These are phyloP conservation scores for Digitonthophagus gazella DNA, from an alignment of 2,888 invertebrate genomes.

Conservation along the genomic window DNA sequence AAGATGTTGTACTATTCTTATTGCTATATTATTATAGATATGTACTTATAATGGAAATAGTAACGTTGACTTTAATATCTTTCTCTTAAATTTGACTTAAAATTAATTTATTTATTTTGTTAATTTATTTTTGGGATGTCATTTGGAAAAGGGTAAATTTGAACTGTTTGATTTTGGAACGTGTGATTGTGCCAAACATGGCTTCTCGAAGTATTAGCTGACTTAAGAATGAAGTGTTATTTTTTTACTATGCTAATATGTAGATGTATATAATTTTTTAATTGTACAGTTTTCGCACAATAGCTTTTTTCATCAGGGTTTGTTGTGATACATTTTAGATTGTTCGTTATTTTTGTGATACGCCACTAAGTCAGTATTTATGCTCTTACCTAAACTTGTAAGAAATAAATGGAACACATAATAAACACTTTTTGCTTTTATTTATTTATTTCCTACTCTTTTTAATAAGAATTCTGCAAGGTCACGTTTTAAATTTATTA, in stretches of 20 bases:
- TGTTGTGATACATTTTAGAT: conserved; percentile 20
- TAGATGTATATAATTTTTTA: conserved; percentile 17
- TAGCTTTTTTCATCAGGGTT: conserved; percentile 20
- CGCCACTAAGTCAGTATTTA: conserved; percentile 27
- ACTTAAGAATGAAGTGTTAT: conserved; percentile 12
- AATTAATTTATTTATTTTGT: conserved; percentile 8
- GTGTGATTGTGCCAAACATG: conserved; percentile 2
- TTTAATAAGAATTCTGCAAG: too few relatives aligned
- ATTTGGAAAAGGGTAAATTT: conserved; percentile 1
- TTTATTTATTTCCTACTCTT: too few relatives aligned
- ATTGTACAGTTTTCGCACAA: conserved; percentile 9
- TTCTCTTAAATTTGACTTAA: not conserved
- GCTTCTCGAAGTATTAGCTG: conserved; percentile 12
- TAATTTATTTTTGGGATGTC: conserved; percentile 2
- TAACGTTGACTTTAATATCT: conserved; percentile 2
- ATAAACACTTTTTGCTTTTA: not conserved
- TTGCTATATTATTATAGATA: conserved; percentile 12
- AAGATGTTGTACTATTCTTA: conserved; percentile 18
- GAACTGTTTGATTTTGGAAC: not conserved
- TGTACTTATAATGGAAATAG: conserved; percentile 14
- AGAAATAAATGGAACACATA: conserved; percentile 19
- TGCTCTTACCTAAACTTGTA: conserved; percentile 20
- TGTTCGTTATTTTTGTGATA: conserved; percentile 25
- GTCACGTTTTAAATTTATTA: too few relatives aligned
- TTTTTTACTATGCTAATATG: not conserved